These are phyloP conservation scores for Grapholita molesta DNA, from an alignment of 1,140 invertebrate genomes.

Conservation along the genomic window DNA sequence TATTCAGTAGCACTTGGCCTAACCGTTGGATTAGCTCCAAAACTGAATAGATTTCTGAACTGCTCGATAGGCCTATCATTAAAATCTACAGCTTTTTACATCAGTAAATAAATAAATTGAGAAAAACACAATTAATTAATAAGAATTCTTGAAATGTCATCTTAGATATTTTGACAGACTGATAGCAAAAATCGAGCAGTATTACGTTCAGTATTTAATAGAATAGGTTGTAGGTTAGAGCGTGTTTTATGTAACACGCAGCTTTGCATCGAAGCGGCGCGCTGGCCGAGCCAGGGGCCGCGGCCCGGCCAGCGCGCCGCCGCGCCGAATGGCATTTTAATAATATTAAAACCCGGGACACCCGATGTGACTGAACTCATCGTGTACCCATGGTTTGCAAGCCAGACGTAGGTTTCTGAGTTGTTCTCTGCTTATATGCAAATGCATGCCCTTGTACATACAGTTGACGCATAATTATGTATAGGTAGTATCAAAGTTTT, in stretches of 20 bases:
- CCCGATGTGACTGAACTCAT: not conserved
- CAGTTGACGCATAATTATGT: slow-evolving; percentile 22
- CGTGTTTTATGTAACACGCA: slow-evolving; percentile 26
- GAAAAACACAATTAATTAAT: not conserved
- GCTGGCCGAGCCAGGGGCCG: not conserved
- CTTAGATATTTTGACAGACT: slow-evolving; percentile 46
- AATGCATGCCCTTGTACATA: slow-evolving; percentile 6
- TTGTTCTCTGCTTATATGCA: not conserved
- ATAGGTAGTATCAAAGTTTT: slow-evolving; percentile 19
- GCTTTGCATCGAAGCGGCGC: slow-evolving; percentile 32
- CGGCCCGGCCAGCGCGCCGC: not conserved
- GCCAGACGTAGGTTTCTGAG: not conserved
- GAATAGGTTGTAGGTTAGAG: slow-evolving; percentile 31
- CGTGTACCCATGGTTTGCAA: not conserved
- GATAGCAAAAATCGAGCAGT: slow-evolving; percentile 49
- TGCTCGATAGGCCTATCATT: not conserved
- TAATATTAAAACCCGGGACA: not conserved
- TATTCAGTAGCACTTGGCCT: not conserved
- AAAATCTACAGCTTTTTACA: not conserved
- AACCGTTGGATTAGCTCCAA: not conserved
- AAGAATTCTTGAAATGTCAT: not conserved
- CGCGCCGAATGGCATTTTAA: not conserved
- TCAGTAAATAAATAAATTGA: not conserved
- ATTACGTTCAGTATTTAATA: slow-evolving; percentile 56
- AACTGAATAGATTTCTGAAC: not conserved